Evolutionary conservation across 2,113 vertebrate genomes (phyloP), one percentile per base, ranked within the genome.

Genomic region (Anser cygnoides): DNA sequence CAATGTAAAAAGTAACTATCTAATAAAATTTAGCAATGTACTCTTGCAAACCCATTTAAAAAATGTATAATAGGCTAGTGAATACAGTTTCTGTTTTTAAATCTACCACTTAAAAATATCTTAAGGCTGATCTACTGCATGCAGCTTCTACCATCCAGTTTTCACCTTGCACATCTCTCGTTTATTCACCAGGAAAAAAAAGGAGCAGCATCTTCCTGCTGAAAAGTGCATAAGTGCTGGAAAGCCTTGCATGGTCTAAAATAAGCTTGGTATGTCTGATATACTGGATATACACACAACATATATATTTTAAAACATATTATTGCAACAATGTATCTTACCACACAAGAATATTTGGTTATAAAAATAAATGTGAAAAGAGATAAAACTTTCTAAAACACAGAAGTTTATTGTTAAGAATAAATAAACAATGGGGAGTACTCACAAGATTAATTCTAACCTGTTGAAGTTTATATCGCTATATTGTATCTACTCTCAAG

Each of bases 1-100:
- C 23, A 52, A 72, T 43, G 54, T 92, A 84, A 89, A 95, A 92
- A 87, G n/a, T 62, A 94, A 93, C 73, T 78, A 84, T 62, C 62
- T 86, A 83, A 96, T 93, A 94, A 97, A 96, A 94, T 65, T 93
- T 84, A 95, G 80, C 63, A 66, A 16, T 22, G 10, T 86, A 11
- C 31, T 81, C 72, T 87, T 88, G 46, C 39, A 94, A 94, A 76
- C 23, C 5, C 0, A 0, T 87, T 75, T 95, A 46, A 87, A 90
- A 83, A 72, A 63, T 54, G 4, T 31, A 37, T 28, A 63, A 23
- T 58, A 86, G 21, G 10, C 26, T 68, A 50, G 9, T 11, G 58
- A 89, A 65, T 49, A 49, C 19, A 35, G 7, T 55, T 83, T 87
- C 41, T 29, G 65, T 20, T 91, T 91, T 76, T 46, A 55, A 72